These are phyloP conservation scores for Zeus faber DNA, from an alignment of 2,113 vertebrate genomes.

Conservation along the genomic window DNA sequence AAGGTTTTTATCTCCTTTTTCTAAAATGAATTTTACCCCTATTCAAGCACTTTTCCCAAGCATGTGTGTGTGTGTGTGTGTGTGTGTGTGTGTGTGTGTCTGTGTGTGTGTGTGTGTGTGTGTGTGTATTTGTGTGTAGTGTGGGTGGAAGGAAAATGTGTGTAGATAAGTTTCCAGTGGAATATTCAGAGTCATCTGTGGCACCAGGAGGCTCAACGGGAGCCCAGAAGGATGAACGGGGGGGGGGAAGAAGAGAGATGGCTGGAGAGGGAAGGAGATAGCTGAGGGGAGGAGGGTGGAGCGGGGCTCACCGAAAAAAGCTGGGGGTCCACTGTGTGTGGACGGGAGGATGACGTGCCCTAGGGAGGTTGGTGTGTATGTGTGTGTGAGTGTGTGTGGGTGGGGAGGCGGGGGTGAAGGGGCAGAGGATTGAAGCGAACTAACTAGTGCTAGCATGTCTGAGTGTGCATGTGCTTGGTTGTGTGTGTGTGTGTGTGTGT, in stretches of 20 bases:
- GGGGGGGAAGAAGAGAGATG: constrained; percentile 23
- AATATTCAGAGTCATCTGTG: constrained; percentile 65
- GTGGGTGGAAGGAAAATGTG: not conserved
- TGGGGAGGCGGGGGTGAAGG: not conserved
- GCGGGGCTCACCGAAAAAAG: constrained; percentile 67
- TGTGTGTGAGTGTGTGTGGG: no score
- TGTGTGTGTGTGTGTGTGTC: not conserved
- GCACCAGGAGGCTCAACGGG: constrained; percentile 46
- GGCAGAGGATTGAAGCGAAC: not conserved
- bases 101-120: not conserved
- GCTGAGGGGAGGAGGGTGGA: constrained; percentile 26
- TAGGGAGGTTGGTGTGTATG: no score
- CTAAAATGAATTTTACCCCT: constrained; percentile 45
- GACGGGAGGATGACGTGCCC: not conserved
- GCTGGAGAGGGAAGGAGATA: constrained; percentile 23
- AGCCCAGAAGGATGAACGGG: constrained; percentile 43
- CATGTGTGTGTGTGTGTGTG: not conserved
- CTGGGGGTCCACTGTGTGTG: constrained; percentile 45
- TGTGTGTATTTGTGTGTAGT: not conserved
- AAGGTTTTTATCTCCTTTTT: constrained; percentile 47
- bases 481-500: no score
- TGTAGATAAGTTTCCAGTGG: constrained; percentile 48
- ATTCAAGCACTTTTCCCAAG: constrained; percentile 25
- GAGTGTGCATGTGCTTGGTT: no score
- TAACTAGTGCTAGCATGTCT: no score